phyloP scores from a whole-genome alignment of 2,797 vertebrate species.

The Florisuga fusca region DNA sequence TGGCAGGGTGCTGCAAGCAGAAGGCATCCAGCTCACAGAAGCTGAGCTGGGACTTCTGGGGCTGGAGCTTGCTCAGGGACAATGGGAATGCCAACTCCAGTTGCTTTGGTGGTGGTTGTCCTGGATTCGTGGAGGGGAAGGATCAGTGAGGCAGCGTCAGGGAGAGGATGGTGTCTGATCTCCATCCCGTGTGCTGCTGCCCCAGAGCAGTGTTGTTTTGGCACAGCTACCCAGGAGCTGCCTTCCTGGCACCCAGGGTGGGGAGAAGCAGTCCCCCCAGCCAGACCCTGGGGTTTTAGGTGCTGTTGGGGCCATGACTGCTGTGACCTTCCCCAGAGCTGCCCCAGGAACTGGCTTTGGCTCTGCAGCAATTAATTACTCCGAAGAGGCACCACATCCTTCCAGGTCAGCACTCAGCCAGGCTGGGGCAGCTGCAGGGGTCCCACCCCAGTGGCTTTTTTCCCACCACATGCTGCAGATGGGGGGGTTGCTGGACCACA shows the following conservation, averaged over 20 bases:
- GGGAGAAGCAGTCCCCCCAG: neutral
- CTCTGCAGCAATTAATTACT: slow-evolving; percentile 1
- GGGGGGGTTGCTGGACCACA: accelerated
- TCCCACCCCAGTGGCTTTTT: accelerated
- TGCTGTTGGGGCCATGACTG: neutral
- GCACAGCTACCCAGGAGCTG: neutral
- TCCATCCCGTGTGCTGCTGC: neutral
- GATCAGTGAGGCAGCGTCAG: neutral
- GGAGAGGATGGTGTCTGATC: neutral
- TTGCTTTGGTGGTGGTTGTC: neutral
- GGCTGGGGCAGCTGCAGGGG: neutral
- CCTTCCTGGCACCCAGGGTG: neutral
- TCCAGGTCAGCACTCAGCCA: neutral
- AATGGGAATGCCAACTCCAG: accelerated
- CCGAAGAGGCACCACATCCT: neutral
- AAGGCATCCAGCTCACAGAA: neutral
- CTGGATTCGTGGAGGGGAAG: accelerated
- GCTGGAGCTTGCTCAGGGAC: neutral
- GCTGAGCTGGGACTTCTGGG: neutral
- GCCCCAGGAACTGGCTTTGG: neutral
- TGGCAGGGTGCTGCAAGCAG: neutral
- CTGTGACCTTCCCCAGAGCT: neutral
- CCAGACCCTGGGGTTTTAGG: neutral
- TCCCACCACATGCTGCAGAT: accelerated
- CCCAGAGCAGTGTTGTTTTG: neutral